Base-by-base conservation (phyloP, 2,888 invertebrate species). In the Apamea sordens region DNA sequence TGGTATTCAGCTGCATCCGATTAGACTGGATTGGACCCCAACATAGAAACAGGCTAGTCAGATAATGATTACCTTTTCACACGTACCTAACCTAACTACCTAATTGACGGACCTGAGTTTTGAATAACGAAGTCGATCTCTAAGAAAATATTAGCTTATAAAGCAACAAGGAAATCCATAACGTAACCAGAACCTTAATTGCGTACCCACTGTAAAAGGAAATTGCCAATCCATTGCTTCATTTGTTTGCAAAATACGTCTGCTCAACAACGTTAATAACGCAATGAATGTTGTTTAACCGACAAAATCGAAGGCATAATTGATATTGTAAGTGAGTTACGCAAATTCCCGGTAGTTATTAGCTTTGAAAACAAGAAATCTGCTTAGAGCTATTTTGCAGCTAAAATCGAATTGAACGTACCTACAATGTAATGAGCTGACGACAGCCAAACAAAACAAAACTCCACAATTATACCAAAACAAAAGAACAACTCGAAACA, bases 401-500 rank as follows among this genome's bases (percentile, higher is more conserved):
- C 2, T 21, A n/a, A 61, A 47, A 50, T 59, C 18, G 41, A 79
- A 59, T 6, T 21, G 21, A 41, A 79, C 63, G 7, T n/a, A 44
- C n/a, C n/a, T n/a, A n/a, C 36, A 72, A 65, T 24, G 6, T 59
- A 71, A 76, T 47, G 28, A 71, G 44, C 65, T 67, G 53, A 67
- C 36, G 61, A 71, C 15, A n/a, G n/a, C 10, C 7, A 36, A 65
- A 71, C 65, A 65, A 78, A 50, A 68, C 47, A 59, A 56, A 71
- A 67, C 47, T 15, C 32, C 36, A 50, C 73, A 81, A 73, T 80
- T 79, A 50, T 24, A 15, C 36, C 10, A n/a, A 65, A 80, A 73
- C 73, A 79, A 79, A 56, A 47, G 69, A 77, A 63, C 53, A 75
- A 72, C 32, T 65, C 21, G 65, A 68, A 71, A 77, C 47, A 74